Evolutionary conservation across 1,140 invertebrate species (phyloP).

Genomic region (Homalodisca vitripennis): DNA sequence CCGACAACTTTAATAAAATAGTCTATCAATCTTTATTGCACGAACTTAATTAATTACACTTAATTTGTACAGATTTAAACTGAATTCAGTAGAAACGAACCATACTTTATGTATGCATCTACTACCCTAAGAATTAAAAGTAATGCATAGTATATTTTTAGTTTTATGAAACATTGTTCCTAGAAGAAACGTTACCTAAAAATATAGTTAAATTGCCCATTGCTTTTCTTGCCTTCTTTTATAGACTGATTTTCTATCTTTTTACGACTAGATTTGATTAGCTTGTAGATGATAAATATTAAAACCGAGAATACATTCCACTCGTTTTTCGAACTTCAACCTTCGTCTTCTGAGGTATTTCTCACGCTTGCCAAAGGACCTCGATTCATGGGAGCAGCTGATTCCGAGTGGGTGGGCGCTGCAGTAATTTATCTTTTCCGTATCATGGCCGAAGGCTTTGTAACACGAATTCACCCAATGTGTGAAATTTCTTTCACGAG

Average conservation of each 20-base stretch:
- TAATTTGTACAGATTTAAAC: too few species aligned
- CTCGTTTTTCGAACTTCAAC: constrained; percentile 59
- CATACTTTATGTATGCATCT: too few species aligned
- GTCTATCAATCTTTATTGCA: too few species aligned
- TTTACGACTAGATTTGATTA: constrained; percentile 91
- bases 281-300: constrained; percentile 87
- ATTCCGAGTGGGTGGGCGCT: constrained; percentile 28
- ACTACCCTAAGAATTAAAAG: background rate
- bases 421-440: constrained; percentile 38
- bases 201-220: constrained; percentile 99
- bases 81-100: too few species aligned
- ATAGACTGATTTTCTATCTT: constrained; percentile 93
- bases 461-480: too few species aligned
- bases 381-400: constrained; percentile 42
- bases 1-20: too few species aligned
- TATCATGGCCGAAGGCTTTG: constrained; percentile 17
- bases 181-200: constrained; percentile 79
- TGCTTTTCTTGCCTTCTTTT: constrained; percentile 96
- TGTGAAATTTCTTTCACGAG: too few species aligned
- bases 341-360: too few species aligned
- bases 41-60: too few species aligned
- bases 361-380: too few species aligned
- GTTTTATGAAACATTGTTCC: too few species aligned
- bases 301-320: constrained; percentile 56
- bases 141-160: background rate